These are phyloP conservation scores for Syngnathus floridae DNA, from an alignment of 2,113 vertebrate genomes.

Conservation along the genomic window DNA sequence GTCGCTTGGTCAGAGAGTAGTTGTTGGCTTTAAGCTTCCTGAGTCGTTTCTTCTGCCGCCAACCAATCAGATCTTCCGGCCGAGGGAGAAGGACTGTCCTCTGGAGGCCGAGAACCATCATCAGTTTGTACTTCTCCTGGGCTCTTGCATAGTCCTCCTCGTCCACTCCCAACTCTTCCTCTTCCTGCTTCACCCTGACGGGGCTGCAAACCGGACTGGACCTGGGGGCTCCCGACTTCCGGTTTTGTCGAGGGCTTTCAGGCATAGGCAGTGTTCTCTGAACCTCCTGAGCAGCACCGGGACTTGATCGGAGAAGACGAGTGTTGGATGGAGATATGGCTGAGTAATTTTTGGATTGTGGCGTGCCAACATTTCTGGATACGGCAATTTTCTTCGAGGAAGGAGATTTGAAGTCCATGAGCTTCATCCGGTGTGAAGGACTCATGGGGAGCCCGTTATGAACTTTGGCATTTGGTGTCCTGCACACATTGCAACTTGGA, in stretches of 20 bases:
- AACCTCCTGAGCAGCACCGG: conserved; percentile 62
- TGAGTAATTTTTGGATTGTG: conserved; percentile 47
- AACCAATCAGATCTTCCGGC: conserved; percentile 72
- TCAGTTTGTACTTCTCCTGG: conserved; percentile 75
- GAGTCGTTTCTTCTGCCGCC: conserved; percentile 76
- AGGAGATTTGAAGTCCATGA: conserved; percentile 77
- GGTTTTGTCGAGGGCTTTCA: conserved; percentile 48
- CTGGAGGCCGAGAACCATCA: conserved; percentile 74
- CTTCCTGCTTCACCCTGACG: conserved; percentile 65
- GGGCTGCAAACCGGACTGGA: conserved; percentile 40
- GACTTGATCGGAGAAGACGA: conserved; percentile 66
- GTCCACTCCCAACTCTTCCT: conserved; percentile 58
- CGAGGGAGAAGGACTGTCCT: conserved; percentile 70
- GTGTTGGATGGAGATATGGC: conserved; percentile 48
- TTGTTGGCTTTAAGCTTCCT: conserved; percentile 74
- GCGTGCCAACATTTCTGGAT: conserved; percentile 28
- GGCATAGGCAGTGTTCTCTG: conserved; percentile 53
- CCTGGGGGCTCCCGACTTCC: conserved; percentile 40
- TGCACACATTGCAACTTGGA: conserved; percentile 40
- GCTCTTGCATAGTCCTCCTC: conserved; percentile 68
- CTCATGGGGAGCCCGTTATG: conserved; percentile 61
- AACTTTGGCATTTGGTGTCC: conserved; percentile 16
- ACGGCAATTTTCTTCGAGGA: conserved; percentile 61
- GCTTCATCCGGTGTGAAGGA: conserved; percentile 71
- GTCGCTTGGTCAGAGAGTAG: conserved; percentile 70